A percentile compares a stretch with the other conserved stretches of the same genome.
Evolutionary conservation across 2,888 invertebrate species (phyloP).

Genomic region (Sarcophaga carnaria): DNA sequence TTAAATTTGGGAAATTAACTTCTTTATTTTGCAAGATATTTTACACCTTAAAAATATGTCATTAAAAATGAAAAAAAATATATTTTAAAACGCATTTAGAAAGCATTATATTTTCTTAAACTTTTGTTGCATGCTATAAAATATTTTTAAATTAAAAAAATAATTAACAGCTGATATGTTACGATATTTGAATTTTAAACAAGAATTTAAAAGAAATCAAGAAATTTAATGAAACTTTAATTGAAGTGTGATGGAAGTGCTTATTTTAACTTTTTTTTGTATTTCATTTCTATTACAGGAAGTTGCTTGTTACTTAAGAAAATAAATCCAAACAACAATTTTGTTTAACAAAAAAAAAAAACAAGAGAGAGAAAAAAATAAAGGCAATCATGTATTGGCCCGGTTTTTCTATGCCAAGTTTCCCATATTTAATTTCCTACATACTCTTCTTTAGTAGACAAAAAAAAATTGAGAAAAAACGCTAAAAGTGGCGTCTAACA

Average conservation of each 20-base stretch:
- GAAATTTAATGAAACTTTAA: too few relatives aligned
- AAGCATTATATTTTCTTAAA: too few relatives aligned
- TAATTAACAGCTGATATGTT: too few relatives aligned
- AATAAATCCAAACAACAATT: constrained; percentile 26
- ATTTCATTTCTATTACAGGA: constrained; percentile 45
- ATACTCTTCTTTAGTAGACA: constrained; percentile 40
- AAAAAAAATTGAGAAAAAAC: constrained; percentile 48
- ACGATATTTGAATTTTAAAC: too few relatives aligned
- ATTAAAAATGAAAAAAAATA: too few relatives aligned
- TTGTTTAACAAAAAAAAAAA: constrained; percentile 19
- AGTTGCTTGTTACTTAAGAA: constrained; percentile 43
- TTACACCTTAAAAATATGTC: too few relatives aligned
- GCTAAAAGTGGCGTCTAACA: constrained; percentile 69
- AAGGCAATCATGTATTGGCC: constrained; percentile 60
- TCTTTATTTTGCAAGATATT: too few relatives aligned
- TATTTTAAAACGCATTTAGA: too few relatives aligned
- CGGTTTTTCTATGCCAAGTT: constrained; percentile 50
- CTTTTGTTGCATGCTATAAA: too few relatives aligned
- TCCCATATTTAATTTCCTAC: constrained; percentile 32
- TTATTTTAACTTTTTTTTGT: constrained; percentile 3
- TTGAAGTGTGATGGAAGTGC: constrained; percentile 40
- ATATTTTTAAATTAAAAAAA: too few relatives aligned
- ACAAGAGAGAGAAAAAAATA: background rate
- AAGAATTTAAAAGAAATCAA: too few relatives aligned
- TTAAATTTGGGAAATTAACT: too few relatives aligned